phyloP scores from a whole-genome alignment of 2,888 invertebrate species.

The Marasmarcha lunaedactyla region DNA sequence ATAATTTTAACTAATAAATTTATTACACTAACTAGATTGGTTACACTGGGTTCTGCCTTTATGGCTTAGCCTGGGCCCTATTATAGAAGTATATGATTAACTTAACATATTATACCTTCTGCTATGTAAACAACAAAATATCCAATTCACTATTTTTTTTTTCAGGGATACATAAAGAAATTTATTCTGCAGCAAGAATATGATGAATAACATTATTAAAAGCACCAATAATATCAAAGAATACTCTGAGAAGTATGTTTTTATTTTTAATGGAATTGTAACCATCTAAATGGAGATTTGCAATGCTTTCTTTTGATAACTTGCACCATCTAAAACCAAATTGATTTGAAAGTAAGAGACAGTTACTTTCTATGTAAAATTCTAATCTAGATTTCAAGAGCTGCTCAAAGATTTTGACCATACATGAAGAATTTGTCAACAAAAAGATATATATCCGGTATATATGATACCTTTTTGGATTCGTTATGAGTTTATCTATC shows the following conservation, averaged over 20 bases:
- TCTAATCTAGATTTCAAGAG: conserved; percentile 1
- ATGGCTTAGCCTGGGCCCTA: not conserved
- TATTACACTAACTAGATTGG: no score
- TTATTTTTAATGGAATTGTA: not conserved
- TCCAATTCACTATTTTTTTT: not conserved
- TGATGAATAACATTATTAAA: conserved; percentile 5
- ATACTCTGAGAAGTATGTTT: not conserved
- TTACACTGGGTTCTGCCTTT: no score
- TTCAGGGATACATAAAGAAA: conserved; percentile 2
- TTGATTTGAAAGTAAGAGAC: conserved; percentile 1
- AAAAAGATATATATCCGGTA: no score
- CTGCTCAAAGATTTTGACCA: conserved; percentile 6
- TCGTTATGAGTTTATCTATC: no score
- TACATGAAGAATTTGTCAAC: no score
- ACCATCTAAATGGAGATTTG: conserved; percentile 2
- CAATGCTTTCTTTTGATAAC: conserved; percentile 2
- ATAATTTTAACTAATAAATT: no score
- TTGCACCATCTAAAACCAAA: conserved; percentile 1
- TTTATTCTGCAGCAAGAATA: not conserved
- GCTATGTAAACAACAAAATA: not conserved
- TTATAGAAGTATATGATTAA: not conserved
- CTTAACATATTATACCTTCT: conserved; percentile 1
- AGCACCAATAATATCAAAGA: conserved; percentile 4
- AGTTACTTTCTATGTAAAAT: not conserved
- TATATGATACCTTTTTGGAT: no score